Conservation (phyloP, 53 echinoderm and acorn worm genomes). For the Paracentrotus lividus region DNA sequence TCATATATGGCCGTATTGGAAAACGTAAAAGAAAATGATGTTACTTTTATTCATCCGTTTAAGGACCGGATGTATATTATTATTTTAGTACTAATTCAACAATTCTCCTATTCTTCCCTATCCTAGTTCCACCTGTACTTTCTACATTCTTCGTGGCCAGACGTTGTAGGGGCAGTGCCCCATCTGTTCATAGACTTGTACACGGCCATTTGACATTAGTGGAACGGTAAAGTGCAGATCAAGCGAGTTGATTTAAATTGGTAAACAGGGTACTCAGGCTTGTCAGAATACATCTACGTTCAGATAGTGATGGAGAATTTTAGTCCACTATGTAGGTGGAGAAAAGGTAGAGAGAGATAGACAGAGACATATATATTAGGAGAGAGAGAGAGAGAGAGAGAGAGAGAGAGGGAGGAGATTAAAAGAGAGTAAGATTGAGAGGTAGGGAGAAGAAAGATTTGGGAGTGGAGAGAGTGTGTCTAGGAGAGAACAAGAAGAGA, state of each 20-base stretch:
- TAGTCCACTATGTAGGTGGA: not conserved
- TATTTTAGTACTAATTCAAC: too few species aligned
- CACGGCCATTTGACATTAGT: not conserved
- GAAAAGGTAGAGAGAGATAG: not conserved
- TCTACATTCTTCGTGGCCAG: not conserved
- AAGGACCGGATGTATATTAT: too few species aligned
- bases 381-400: not conserved
- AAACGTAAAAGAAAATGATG: too few species aligned
- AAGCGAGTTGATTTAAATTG: conserved; percentile 26
- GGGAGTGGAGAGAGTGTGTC: too few species aligned
- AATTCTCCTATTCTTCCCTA: not conserved
- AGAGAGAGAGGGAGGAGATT: not conserved
- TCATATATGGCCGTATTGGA: too few species aligned
- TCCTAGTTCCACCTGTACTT: not conserved
- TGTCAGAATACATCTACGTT: not conserved
- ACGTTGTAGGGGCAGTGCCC: not conserved
- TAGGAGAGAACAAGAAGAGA: too few species aligned
- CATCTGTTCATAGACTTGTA: not conserved
- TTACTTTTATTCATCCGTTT: too few species aligned
- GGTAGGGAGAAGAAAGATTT: too few species aligned
- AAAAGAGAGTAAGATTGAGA: not conserved
- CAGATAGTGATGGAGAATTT: not conserved
- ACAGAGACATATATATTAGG: not conserved
- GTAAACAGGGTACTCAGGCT: conserved; percentile 16
- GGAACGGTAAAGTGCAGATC: conserved; percentile 21